Evolutionary conservation across 2,113 vertebrate genomes (phyloP).

Genomic region (Paramormyrops kingsleyae): DNA sequence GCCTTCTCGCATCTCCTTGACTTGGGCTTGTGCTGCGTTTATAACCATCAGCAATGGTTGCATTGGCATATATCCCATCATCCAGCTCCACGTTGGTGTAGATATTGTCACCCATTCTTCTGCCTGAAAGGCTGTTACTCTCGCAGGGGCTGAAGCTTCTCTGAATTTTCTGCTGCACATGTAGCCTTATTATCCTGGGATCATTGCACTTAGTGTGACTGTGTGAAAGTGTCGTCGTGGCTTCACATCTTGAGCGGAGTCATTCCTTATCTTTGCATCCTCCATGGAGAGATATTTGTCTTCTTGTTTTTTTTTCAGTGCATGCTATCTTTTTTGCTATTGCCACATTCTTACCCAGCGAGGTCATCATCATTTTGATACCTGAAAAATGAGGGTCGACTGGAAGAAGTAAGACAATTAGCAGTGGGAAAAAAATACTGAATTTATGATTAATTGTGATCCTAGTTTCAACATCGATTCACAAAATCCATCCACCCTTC

Average conservation of each 20-base stretch:
- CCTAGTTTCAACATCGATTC: not conserved
- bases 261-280: not conserved
- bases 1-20: not conserved
- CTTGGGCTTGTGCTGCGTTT: not conserved
- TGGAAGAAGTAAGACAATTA: not conserved
- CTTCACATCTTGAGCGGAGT: not conserved
- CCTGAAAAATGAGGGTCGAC: not conserved
- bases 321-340: not conserved
- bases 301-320: not conserved
- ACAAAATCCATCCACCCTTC: not conserved
- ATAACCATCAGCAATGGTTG: not conserved
- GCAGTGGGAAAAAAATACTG: not conserved
- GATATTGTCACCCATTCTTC: not conserved
- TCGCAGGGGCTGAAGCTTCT: not conserved
- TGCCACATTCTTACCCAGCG: not conserved
- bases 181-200: not conserved
- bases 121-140: not conserved
- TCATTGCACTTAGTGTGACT: not conserved
- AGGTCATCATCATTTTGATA: not conserved
- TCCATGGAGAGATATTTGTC: not conserved
- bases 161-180: not conserved
- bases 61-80: not conserved
- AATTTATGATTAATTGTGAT: not conserved
- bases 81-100: not conserved
- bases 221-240: not conserved